Evolutionary conservation across 2,888 invertebrate species (phyloP).

Genomic region (Blomia tropicalis): DNA sequence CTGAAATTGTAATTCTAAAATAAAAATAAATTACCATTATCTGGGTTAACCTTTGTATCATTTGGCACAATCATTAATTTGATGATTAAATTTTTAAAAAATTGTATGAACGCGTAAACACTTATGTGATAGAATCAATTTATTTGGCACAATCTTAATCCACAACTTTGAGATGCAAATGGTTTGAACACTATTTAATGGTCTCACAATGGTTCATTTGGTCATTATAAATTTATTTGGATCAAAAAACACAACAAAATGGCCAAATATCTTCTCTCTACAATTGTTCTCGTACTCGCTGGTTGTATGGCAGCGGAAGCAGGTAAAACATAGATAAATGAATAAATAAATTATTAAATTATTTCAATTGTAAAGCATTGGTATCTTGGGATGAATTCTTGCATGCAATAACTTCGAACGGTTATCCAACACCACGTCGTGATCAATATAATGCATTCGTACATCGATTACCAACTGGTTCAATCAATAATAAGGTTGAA

Average conservation of each 20-base stretch:
- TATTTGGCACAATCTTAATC: too few relatives aligned
- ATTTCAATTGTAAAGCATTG: conserved; percentile 11
- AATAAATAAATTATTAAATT: not conserved
- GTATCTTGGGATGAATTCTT: conserved; percentile 23
- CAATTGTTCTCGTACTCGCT: not conserved
- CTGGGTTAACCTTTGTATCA: too few relatives aligned
- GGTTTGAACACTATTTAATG: not conserved
- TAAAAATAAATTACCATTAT: too few relatives aligned
- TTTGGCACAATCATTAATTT: too few relatives aligned
- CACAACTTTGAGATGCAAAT: too few relatives aligned
- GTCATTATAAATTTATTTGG: too few relatives aligned
- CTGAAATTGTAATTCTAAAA: too few relatives aligned
- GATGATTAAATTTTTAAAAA: too few relatives aligned
- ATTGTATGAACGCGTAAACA: too few relatives aligned
- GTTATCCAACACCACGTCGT: conserved; percentile 17
- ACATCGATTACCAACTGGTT: not conserved
- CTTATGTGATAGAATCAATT: too few relatives aligned
- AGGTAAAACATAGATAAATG: not conserved
- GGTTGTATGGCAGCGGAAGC: not conserved
- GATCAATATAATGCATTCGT: conserved; percentile 25
- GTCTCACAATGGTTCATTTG: not conserved
- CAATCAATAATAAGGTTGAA: conserved; percentile 25
- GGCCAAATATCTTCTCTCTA: not conserved
- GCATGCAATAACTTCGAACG: conserved; percentile 17
- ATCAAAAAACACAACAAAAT: not conserved